phyloP scores from a whole-genome alignment of 2,797 vertebrate genomes.

The Podarcis siculus region DNA sequence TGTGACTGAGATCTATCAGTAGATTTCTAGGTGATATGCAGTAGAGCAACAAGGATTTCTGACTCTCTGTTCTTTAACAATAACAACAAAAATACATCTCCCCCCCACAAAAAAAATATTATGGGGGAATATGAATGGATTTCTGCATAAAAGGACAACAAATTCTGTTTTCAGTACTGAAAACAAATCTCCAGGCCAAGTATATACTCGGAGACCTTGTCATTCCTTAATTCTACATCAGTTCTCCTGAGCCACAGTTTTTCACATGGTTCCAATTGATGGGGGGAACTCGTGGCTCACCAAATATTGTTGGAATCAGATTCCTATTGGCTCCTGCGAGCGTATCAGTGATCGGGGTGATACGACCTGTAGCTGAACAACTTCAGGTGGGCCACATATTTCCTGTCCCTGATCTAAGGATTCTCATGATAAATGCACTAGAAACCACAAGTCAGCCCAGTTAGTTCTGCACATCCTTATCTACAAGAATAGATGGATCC shows the following conservation, averaged over 20 bases:
- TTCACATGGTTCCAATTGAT: not conserved
- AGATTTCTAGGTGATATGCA: not conserved
- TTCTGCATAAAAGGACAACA: too few relatives aligned
- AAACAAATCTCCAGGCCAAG: too few relatives aligned
- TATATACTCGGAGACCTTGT: too few relatives aligned
- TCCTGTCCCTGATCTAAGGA: not conserved
- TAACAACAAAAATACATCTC: not conserved
- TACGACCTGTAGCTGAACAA: not conserved
- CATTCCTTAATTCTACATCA: too few relatives aligned
- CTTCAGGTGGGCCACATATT: not conserved
- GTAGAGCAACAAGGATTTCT: not conserved
- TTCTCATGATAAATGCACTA: too few relatives aligned
- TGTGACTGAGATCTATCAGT: not conserved
- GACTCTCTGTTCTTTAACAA: not conserved
- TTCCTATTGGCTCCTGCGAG: not conserved
- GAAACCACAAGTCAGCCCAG: not conserved
- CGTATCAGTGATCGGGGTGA: not conserved
- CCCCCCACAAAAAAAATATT: not conserved
- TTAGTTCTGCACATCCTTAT: not conserved
- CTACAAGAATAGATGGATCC: not conserved
- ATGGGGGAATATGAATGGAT: not conserved
- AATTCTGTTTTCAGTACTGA: too few relatives aligned
- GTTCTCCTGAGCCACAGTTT: too few relatives aligned
- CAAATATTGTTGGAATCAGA: not conserved
- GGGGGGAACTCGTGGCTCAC: not conserved